phyloP scores from a whole-genome alignment of 2,113 vertebrate genomes.

The Hyperoodon ampullatus region DNA sequence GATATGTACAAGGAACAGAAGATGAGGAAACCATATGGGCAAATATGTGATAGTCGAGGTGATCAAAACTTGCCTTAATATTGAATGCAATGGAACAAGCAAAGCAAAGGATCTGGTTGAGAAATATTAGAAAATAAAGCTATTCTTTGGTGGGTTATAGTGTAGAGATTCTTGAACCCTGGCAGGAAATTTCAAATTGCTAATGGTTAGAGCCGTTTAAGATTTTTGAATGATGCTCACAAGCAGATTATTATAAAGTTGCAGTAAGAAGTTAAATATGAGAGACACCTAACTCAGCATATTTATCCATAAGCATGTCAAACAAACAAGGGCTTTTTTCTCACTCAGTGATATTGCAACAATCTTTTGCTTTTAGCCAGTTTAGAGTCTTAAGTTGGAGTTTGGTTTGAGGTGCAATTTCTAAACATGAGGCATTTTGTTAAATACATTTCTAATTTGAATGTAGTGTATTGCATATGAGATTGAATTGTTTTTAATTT shows the following conservation, averaged over 20 bases:
- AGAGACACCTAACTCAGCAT: not conserved
- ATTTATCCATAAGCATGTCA: not conserved
- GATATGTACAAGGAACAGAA: not conserved
- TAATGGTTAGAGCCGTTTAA: not conserved
- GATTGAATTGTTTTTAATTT: not conserved
- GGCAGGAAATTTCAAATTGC: not conserved
- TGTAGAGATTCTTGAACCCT: not conserved
- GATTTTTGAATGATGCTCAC: not conserved
- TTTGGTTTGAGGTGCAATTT: not conserved
- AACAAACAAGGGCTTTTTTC: not conserved
- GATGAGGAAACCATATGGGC: not conserved
- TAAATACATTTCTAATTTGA: not conserved
- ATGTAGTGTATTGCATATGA: not conserved
- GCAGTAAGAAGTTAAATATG: not conserved
- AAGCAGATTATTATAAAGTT: not conserved
- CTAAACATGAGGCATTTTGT: not conserved
- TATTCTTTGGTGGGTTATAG: not conserved
- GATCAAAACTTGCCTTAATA: not conserved
- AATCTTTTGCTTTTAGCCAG: not conserved
- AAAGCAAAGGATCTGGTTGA: not conserved
- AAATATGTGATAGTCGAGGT: fast-evolving
- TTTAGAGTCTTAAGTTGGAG: not conserved
- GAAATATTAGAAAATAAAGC: not conserved
- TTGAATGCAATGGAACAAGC: fast-evolving
- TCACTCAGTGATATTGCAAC: not conserved